Conservation (phyloP, 1,140 invertebrate genomes). For the Argopecten irradians region DNA sequence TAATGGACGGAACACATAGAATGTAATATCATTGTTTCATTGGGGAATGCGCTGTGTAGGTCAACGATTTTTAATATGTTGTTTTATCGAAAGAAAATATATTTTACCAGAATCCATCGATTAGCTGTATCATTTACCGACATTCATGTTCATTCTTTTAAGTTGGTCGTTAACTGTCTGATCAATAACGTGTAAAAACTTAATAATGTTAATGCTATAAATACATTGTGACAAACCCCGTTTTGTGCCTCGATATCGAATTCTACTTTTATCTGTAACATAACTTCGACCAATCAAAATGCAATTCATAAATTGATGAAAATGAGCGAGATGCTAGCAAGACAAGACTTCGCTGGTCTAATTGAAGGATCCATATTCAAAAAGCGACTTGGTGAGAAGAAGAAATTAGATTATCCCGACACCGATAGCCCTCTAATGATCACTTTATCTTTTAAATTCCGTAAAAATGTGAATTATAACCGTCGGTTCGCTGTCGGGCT, state of each 20-base stretch:
- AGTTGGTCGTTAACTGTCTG: too few relatives aligned
- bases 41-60: too few relatives aligned
- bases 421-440: conserved; percentile 25
- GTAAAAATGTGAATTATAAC: conserved; percentile 36
- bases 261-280: conserved; percentile 25
- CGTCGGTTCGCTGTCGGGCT: conserved; percentile 25
- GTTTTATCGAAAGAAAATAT: too few relatives aligned
- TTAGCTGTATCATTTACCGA: too few relatives aligned
- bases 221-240: not conserved
- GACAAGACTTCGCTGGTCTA: conserved; percentile 11
- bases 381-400: not conserved
- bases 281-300: conserved; percentile 31
- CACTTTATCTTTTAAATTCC: conserved; percentile 36
- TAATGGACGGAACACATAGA: too few relatives aligned
- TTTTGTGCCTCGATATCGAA: conserved; percentile 16
- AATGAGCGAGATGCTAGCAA: not conserved
- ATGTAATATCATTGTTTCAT: too few relatives aligned
- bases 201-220: not conserved
- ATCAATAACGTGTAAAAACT: not conserved
- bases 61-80: too few relatives aligned
- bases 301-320: conserved; percentile 32
- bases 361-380: conserved; percentile 32
- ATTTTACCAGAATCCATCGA: too few relatives aligned
- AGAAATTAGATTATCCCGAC: conserved; percentile 28
- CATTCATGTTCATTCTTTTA: too few relatives aligned